Conservation (phyloP, 2,113 vertebrate genomes). For the Podarcis muralis region DNA sequence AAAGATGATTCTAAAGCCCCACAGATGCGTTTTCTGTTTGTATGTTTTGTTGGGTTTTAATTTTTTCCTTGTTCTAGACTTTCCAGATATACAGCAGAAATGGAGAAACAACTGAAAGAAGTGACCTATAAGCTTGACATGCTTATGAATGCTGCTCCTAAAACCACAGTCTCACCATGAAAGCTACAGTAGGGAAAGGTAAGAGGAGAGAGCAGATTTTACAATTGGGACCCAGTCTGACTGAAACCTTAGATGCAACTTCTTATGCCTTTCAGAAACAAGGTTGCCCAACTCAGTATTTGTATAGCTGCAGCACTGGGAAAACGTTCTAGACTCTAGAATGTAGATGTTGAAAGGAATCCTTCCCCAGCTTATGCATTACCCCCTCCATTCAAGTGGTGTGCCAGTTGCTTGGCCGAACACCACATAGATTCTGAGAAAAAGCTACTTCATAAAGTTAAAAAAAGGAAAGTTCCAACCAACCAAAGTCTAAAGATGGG, state of each 20-base stretch:
- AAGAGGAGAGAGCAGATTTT: neutral
- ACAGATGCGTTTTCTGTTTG: neutral
- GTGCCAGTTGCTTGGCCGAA: too few relatives aligned
- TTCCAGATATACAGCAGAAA: conserved; percentile 27
- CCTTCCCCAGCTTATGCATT: too few relatives aligned
- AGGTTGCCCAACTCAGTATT: too few relatives aligned
- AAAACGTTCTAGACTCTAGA: too few relatives aligned
- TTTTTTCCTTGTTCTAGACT: conserved; percentile 57
- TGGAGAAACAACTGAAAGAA: conserved; percentile 50
- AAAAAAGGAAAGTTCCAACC: neutral
- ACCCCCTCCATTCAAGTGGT: too few relatives aligned
- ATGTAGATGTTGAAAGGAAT: too few relatives aligned
- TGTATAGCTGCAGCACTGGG: too few relatives aligned
- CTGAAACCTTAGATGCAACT: too few relatives aligned
- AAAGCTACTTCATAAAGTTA: too few relatives aligned
- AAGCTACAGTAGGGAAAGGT: neutral
- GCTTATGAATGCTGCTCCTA: neutral
- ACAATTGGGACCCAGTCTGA: neutral
- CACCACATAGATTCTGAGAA: neutral
- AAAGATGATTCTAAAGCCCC: neutral
- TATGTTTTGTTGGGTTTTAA: neutral
- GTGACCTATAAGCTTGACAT: conserved; percentile 40
- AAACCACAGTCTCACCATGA: fast-evolving
- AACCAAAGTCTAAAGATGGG: neutral
- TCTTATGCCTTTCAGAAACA: too few relatives aligned